These are phyloP conservation scores for Acanthosepion lycidas DNA, from an alignment of 2,888 invertebrate species.

Conservation along the genomic window DNA sequence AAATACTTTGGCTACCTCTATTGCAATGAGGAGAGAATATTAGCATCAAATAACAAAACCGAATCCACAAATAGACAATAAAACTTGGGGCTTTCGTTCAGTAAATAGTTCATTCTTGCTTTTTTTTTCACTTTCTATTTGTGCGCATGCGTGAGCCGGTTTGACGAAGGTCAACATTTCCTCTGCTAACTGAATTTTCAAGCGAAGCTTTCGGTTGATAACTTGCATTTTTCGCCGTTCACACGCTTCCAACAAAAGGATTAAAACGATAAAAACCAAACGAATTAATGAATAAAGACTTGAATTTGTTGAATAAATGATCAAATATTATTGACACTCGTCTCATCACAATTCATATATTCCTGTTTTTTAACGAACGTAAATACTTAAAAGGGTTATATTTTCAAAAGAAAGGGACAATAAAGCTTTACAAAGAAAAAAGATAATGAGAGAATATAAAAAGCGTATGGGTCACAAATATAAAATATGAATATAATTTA, in stretches of 20 bases:
- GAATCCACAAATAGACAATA: too few relatives aligned
- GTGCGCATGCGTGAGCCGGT: neutral
- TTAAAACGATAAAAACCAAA: neutral
- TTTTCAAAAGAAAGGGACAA: too few relatives aligned
- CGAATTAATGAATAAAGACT: neutral
- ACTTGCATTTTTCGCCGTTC: neutral
- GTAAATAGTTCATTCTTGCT: too few relatives aligned
- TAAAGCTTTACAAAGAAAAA: too few relatives aligned
- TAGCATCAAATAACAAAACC: too few relatives aligned
- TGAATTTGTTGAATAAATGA: neutral
- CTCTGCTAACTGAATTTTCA: neutral
- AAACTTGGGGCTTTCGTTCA: too few relatives aligned
- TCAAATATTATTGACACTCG: neutral
- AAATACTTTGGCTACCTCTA: too few relatives aligned
- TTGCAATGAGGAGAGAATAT: too few relatives aligned
- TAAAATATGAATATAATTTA: too few relatives aligned
- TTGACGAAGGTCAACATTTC: neutral
- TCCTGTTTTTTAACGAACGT: neutral
- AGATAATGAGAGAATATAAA: too few relatives aligned
- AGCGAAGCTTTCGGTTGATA: neutral
- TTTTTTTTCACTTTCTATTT: neutral
- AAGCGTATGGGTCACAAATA: too few relatives aligned
- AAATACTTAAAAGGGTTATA: neutral
- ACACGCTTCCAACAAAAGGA: neutral
- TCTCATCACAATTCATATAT: neutral